Percentiles rank a stretch among this genome's conserved stretches.
Conservation (phyloP, 2,797 vertebrate genomes). For the Nannoperca australis region DNA sequence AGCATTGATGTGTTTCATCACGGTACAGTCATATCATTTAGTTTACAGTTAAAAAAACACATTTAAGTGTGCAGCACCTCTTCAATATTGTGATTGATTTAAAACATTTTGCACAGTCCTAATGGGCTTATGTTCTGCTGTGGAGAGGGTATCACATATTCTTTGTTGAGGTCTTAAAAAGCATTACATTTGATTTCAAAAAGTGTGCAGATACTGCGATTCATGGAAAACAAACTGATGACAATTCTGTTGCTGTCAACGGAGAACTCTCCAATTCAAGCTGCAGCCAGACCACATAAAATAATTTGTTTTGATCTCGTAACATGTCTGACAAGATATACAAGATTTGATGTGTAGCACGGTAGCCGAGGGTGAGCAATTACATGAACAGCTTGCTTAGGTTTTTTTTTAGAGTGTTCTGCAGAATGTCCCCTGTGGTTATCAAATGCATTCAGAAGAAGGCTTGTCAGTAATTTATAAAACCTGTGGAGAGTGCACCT, state of each 20-base stretch:
- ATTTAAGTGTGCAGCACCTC: too few relatives aligned
- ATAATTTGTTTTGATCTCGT: not conserved
- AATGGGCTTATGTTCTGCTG: not conserved
- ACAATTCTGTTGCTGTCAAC: not conserved
- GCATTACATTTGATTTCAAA: not conserved
- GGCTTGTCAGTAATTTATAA: conserved; percentile 19
- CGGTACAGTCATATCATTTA: too few relatives aligned
- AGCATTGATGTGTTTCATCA: too few relatives aligned
- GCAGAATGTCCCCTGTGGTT: not conserved
- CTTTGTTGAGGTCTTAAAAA: not conserved
- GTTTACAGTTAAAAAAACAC: too few relatives aligned
- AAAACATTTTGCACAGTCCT: not conserved
- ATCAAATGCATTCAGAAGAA: conserved; percentile 10
- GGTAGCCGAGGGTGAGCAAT: not conserved
- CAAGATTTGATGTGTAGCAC: conserved; percentile 1
- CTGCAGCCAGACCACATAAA: not conserved
- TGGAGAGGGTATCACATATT: not conserved
- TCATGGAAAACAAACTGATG: not conserved
- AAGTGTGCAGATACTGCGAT: not conserved
- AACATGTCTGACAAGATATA: conserved; percentile 10
- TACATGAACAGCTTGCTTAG: conserved; percentile 19
- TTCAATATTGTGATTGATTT: not conserved
- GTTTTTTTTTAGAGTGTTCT: not conserved
- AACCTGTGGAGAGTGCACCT: conserved; percentile 14
- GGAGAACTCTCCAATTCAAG: not conserved